phyloP scores from a whole-genome alignment of 2,797 vertebrate species.

The Myotis daubentonii region DNA sequence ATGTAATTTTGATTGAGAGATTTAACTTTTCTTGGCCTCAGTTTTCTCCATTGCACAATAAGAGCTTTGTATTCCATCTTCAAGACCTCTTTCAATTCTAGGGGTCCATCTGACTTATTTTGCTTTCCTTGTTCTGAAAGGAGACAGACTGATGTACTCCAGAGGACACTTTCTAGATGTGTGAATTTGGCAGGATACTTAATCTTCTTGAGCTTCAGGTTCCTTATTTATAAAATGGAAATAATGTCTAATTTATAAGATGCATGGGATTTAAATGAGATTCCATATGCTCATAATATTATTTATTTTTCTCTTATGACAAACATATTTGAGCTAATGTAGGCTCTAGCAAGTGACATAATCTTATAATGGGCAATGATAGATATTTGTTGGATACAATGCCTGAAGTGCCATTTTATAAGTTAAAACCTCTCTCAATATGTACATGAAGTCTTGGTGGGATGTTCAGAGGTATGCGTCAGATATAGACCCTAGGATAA shows the following conservation, averaged over 20 bases:
- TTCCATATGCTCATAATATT: neutral
- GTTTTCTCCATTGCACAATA: conserved; percentile 32
- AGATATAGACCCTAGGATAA: neutral
- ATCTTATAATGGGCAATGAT: neutral
- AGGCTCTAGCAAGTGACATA: neutral
- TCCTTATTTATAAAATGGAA: conserved; percentile 41
- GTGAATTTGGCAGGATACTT: conserved; percentile 41
- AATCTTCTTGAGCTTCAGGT: conserved; percentile 41
- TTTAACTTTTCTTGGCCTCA: conserved; percentile 46
- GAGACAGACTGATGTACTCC: neutral
- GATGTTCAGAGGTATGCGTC: neutral
- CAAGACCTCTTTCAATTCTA: conserved; percentile 43
- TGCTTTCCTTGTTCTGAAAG: conserved; percentile 11
- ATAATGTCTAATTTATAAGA: conserved; percentile 46
- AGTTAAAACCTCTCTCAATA: conserved; percentile 15
- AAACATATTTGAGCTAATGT: conserved; percentile 16
- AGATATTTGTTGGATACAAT: conserved; percentile 55
- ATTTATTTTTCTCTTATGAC: conserved; percentile 15
- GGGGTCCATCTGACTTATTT: neutral
- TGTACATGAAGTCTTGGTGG: conserved; percentile 19
- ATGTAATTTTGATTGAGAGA: conserved; percentile 58
- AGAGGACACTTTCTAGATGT: conserved; percentile 1
- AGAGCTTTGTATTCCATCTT: conserved; percentile 33
- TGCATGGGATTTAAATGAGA: conserved; percentile 21
- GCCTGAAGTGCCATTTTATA: neutral